phyloP scores from a whole-genome alignment of 2,797 vertebrate species.

The Iguana delicatissima region DNA sequence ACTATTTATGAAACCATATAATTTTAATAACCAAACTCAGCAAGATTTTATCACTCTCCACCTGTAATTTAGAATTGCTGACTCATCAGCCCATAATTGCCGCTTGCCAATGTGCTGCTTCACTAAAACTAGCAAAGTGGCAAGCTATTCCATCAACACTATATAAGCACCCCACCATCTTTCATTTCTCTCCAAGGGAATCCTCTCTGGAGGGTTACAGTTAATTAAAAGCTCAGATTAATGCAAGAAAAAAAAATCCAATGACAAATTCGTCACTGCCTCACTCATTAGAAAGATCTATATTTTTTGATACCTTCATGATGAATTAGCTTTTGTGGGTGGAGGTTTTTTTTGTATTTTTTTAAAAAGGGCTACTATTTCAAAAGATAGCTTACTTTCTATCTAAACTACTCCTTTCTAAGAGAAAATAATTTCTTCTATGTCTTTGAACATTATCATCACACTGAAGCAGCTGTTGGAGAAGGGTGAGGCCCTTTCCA shows the following conservation, averaged over 20 bases:
- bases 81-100: constrained; percentile 71
- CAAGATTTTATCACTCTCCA: constrained; percentile 82
- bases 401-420: constrained; percentile 56
- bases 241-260: constrained; percentile 57
- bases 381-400: constrained; percentile 69
- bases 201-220: constrained; percentile 60
- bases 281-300: constrained; percentile 55
- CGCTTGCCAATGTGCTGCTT: constrained; percentile 35
- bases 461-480: too few relatives aligned
- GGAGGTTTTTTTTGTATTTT: background rate
- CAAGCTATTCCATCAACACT: constrained; percentile 66
- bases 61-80: constrained; percentile 78
- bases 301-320: constrained; percentile 60
- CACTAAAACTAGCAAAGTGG: constrained; percentile 58
- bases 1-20: constrained; percentile 80
- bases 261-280: constrained; percentile 58
- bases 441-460: constrained; percentile 44
- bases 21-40: constrained; percentile 81
- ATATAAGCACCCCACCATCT: constrained; percentile 38
- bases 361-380: constrained; percentile 49
- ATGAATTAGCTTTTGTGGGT: constrained; percentile 71
- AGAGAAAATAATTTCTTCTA: constrained; percentile 49
- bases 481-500: too few relatives aligned
- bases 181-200: constrained; percentile 54
- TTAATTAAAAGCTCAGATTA: constrained; percentile 74